Evolutionary conservation across 2,888 invertebrate species (phyloP).

Genomic region (Hydrotaea cyrtoneurina): DNA sequence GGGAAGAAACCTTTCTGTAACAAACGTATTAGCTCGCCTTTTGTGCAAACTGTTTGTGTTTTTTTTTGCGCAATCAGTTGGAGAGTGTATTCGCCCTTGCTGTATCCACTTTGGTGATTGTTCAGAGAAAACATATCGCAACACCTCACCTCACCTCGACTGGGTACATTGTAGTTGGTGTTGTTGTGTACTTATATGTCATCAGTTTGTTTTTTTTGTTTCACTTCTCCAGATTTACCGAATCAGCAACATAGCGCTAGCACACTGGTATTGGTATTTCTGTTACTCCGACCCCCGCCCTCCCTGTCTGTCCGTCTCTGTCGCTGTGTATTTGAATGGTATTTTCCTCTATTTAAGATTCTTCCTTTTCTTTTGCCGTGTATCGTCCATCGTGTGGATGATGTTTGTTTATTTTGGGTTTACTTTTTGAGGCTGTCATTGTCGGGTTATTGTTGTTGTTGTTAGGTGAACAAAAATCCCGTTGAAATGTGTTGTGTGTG

Average conservation of each 20-base stretch:
- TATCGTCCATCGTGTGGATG: not conserved
- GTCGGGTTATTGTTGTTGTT: not conserved
- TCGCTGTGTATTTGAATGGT: not conserved
- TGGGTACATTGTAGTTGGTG: not conserved
- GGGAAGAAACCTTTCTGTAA: too few relatives aligned
- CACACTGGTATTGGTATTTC: not conserved
- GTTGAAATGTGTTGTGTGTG: not conserved
- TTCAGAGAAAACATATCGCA: not conserved
- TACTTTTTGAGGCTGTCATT: not conserved
- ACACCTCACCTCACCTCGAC: not conserved
- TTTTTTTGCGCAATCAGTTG: too few relatives aligned
- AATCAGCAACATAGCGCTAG: not conserved
- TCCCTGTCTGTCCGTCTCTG: not conserved
- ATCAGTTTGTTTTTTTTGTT: too few relatives aligned
- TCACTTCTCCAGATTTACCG: not conserved
- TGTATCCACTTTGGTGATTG: too few relatives aligned
- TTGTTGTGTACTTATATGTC: not conserved
- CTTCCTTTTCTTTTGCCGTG: not conserved
- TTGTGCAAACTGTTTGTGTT: too few relatives aligned
- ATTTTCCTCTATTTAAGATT: not conserved
- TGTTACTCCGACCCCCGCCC: not conserved
- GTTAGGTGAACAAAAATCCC: conserved; percentile 1
- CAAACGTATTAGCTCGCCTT: too few relatives aligned
- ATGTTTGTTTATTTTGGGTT: conserved; percentile 11
- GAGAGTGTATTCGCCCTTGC: too few relatives aligned